A percentile compares a stretch with the other conserved stretches of the same genome.
These are phyloP conservation scores for Nomada ruficornis DNA, from an alignment of 2,888 invertebrate genomes.

Conservation along the genomic window DNA sequence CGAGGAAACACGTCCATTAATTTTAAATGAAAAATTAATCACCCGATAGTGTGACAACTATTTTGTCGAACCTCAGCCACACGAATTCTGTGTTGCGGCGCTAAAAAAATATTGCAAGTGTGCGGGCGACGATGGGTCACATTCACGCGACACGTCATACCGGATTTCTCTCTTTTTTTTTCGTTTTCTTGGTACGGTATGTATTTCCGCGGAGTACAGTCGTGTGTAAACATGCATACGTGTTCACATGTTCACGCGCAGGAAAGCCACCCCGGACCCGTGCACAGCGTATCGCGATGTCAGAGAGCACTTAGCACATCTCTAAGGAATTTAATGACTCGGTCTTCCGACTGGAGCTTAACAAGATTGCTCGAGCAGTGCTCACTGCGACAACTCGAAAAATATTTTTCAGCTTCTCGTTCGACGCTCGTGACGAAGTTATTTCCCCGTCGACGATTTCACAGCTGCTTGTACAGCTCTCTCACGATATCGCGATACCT, in stretches of 20 bases:
- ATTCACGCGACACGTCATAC: too few relatives aligned
- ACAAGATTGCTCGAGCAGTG: background rate
- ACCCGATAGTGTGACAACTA: too few relatives aligned
- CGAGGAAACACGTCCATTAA: too few relatives aligned
- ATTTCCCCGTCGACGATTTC: background rate
- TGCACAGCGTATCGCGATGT: background rate
- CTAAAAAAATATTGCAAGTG: too few relatives aligned
- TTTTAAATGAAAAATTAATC: too few relatives aligned
- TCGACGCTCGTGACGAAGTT: background rate
- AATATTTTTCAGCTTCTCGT: background rate
- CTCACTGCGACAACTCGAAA: background rate
- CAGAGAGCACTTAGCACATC: constrained; percentile 31
- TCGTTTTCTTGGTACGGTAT: too few relatives aligned
- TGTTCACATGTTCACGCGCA: background rate
- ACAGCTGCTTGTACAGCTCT: background rate
- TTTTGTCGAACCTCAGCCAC: too few relatives aligned
- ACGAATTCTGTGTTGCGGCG: too few relatives aligned
- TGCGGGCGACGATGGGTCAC: too few relatives aligned
- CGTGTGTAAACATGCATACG: too few relatives aligned
- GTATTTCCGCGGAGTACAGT: too few relatives aligned
- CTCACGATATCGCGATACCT: background rate
- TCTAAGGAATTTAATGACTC: constrained; percentile 35
- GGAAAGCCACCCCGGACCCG: background rate
- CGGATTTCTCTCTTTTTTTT: too few relatives aligned
- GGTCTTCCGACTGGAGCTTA: background rate